Percentiles rank a stretch among this genome's conserved stretches.
phyloP scores from a whole-genome alignment of 2,888 invertebrate genomes.

The Idaea aversata region DNA sequence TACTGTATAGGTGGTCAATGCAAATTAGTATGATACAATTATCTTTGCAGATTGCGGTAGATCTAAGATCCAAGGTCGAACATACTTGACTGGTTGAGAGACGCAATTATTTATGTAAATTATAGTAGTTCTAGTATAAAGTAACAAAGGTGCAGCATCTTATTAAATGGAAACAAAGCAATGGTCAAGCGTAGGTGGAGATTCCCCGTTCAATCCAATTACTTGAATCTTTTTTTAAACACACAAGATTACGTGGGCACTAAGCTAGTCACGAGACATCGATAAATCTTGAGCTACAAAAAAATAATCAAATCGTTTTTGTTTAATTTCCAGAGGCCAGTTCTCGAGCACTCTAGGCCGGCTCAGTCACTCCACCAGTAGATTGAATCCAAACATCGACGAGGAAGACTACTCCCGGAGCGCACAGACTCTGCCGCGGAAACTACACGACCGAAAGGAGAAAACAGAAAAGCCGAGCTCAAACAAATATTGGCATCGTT shows the following conservation, averaged over 20 bases:
- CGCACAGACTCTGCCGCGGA: slow-evolving; percentile 89
- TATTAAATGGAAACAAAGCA: slow-evolving; percentile 63
- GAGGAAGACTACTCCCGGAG: slow-evolving; percentile 80
- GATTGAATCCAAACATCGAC: slow-evolving; percentile 81
- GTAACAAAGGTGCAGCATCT: slow-evolving; percentile 35
- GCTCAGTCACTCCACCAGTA: slow-evolving; percentile 90
- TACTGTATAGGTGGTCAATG: slow-evolving; percentile 48
- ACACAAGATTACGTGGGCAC: slow-evolving; percentile 61
- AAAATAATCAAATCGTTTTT: slow-evolving; percentile 40
- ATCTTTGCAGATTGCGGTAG: slow-evolving; percentile 47
- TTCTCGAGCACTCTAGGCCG: slow-evolving; percentile 89
- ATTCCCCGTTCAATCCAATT: slow-evolving; percentile 71
- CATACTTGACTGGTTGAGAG: slow-evolving; percentile 16
- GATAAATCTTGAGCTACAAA: slow-evolving; percentile 44
- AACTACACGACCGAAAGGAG: slow-evolving; percentile 77
- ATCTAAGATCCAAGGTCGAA: slow-evolving; percentile 26
- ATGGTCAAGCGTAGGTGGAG: slow-evolving; percentile 61
- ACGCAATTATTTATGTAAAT: slow-evolving; percentile 29
- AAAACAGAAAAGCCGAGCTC: slow-evolving; percentile 70
- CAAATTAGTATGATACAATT: slow-evolving; percentile 57
- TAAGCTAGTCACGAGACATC: slow-evolving; percentile 43
- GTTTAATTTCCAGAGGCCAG: slow-evolving; percentile 81
- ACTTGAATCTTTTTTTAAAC: slow-evolving; percentile 63
- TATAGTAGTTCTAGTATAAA: slow-evolving; percentile 25
- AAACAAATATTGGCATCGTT: slow-evolving; percentile 70